These are phyloP conservation scores for Aplocera efformata DNA, from an alignment of 2,888 invertebrate genomes.

Conservation along the genomic window DNA sequence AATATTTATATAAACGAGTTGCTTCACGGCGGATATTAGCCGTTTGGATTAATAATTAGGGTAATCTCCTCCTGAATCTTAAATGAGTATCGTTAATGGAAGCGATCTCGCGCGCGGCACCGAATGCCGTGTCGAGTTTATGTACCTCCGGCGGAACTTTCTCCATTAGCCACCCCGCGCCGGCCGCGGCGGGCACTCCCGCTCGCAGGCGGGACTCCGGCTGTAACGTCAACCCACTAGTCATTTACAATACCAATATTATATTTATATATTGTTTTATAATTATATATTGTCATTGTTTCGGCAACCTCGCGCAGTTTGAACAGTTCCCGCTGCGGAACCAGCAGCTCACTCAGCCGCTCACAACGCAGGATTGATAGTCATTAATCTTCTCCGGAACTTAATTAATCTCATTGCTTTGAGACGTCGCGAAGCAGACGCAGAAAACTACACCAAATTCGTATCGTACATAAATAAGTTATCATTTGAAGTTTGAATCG, in stretches of 20 bases:
- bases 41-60: slow-evolving; percentile 15
- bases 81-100: slow-evolving; percentile 19
- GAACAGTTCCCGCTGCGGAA: too few relatives aligned
- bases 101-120: slow-evolving; percentile 8
- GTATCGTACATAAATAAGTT: too few relatives aligned
- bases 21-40: slow-evolving; percentile 17
- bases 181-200: slow-evolving; percentile 1
- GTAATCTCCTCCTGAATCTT: slow-evolving; percentile 18
- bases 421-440: too few relatives aligned
- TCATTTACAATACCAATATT: too few relatives aligned
- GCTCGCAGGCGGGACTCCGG: too few relatives aligned
- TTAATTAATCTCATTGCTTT: neutral
- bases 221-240: too few relatives aligned
- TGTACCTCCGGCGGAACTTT: slow-evolving; percentile 4
- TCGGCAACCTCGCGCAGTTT: too few relatives aligned
- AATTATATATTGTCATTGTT: neutral
- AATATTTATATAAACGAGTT: slow-evolving; percentile 5
- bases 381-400: slow-evolving; percentile 4
- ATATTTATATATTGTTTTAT: too few relatives aligned
- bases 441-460: too few relatives aligned
- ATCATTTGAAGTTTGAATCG: too few relatives aligned
- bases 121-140: slow-evolving; percentile 1
- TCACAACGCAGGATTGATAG: slow-evolving; percentile 2
- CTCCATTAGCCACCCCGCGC: slow-evolving; percentile 7
- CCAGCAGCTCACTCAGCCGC: neutral